Evolutionary conservation across 2,113 vertebrate genomes (phyloP), one percentile per base, ranked within the genome.

Genomic region (Xenopus borealis): DNA sequence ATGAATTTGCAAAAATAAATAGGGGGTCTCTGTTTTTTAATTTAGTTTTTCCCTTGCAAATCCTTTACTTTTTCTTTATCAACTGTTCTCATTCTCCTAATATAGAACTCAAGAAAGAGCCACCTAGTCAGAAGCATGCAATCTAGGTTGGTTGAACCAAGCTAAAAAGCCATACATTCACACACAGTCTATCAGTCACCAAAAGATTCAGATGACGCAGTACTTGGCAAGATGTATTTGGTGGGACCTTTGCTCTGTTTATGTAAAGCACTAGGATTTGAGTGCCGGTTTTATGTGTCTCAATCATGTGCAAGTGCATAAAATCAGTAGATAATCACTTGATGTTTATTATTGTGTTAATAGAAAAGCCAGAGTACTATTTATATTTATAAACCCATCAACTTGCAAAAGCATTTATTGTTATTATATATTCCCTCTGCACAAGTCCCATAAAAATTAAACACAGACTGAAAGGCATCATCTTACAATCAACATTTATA

Each of bases 401-500:
- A 50, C 7, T 67, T 45, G 33, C 19, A 20, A 18, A 67, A 50
- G 45, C 46, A 67, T n/a, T 67, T 63, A 72, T 44, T 70, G 68
- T 47, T 53, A 69, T 33, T 33, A 40, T 70, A 40, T 30, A 16
- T 40, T 23, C 53, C 55, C 8, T 55, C 27, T 55, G 14, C 66
- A 69, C 16, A 69, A 69, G 4, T 13, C 16, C 14, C 66, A 69
- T 70, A 46, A 59, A 70, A 44, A 59, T 69, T 33, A 44, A 44
- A 70, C 68, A 59, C 57, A 59, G 17, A 59, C 44, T 47, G 53
- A 70, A 16, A 70, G 16, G 6, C 50, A 70, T 70, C 33, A 58
- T 70, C 27, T 58, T 61, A 61, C 65, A 67, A 61, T 68, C 66
- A 68, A 14, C 44, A 52, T 75, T 45, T 68, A 67, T 19, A 50